These are phyloP conservation scores for Tapirus indicus DNA, from an alignment of 2,797 vertebrate species.

Conservation along the genomic window DNA sequence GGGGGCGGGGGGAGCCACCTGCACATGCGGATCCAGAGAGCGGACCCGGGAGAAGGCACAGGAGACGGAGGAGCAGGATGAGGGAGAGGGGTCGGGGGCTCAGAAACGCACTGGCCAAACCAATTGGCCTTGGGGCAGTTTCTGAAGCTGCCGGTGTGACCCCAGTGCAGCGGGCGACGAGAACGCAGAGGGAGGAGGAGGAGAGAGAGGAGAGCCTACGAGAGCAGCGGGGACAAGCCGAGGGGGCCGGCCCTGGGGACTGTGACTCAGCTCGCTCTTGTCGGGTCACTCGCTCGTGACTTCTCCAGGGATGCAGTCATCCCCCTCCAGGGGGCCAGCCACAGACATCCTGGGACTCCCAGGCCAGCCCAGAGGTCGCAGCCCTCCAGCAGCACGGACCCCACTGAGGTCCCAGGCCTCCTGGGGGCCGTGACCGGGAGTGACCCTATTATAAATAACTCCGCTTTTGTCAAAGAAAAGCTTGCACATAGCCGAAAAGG, in stretches of 20 bases:
- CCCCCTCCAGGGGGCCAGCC: no score
- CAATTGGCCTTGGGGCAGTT: not conserved
- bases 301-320: fast-evolving
- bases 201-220: no score
- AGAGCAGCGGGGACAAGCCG: not conserved
- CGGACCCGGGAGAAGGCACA: not conserved
- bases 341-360: fast-evolving
- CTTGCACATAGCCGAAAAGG: not conserved
- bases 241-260: not conserved
- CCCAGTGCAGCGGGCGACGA: fast-evolving
- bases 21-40: no score
- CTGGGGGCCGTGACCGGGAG: not conserved
- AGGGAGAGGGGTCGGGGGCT: no score
- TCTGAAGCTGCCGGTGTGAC: not conserved
- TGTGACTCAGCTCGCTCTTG: not conserved
- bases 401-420: not conserved
- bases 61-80: not conserved
- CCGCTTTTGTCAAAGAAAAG: not conserved
- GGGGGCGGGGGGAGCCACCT: no score
- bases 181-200: fast-evolving
- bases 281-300: fast-evolving
- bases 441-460: not conserved
- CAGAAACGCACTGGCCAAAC: fast-evolving
- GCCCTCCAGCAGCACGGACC: not conserved
- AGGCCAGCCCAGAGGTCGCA: not conserved